A percentile compares a stretch with the other conserved stretches of the same genome.
These are phyloP conservation scores for Megalops atlanticus DNA, from an alignment of 2,113 vertebrate species.

Conservation along the genomic window DNA sequence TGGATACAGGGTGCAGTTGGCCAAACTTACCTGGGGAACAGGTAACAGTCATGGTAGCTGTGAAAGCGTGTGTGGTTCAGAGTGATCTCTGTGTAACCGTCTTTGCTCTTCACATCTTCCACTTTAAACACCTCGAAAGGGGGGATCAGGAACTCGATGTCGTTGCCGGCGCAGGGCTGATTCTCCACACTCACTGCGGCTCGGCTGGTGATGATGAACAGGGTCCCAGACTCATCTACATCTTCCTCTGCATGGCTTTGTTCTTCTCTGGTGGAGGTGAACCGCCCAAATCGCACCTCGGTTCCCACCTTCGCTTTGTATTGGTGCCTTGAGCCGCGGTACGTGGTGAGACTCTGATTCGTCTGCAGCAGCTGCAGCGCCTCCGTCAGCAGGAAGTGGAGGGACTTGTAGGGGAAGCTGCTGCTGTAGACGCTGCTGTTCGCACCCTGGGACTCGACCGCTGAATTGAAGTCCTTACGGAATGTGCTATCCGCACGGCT, in stretches of 20 bases:
- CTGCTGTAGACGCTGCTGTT: background rate
- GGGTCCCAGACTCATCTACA: fast-evolving
- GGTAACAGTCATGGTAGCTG: slow-evolving; percentile 46
- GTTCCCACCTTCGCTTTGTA: background rate
- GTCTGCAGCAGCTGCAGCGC: background rate
- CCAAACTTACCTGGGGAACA: slow-evolving; percentile 54
- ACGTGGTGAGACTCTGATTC: background rate
- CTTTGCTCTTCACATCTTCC: fast-evolving
- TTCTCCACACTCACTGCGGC: slow-evolving; percentile 42
- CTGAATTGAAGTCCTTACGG: background rate
- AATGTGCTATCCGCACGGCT: background rate
- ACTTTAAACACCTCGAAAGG: slow-evolving; percentile 66
- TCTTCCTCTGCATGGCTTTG: fast-evolving
- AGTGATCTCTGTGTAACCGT: background rate
- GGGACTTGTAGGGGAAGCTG: slow-evolving; percentile 25
- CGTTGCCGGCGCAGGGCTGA: background rate
- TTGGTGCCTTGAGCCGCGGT: fast-evolving
- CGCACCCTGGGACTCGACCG: slow-evolving; percentile 8
- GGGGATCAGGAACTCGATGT: slow-evolving; percentile 47
- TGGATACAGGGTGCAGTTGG: background rate
- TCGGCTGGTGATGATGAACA: slow-evolving; percentile 63
- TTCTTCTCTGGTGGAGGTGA: background rate
- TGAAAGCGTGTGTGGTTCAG: slow-evolving; percentile 29
- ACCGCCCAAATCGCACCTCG: slow-evolving; percentile 54
- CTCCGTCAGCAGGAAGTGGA: slow-evolving; percentile 31